These are phyloP conservation scores for Bombus pyrosoma DNA, from an alignment of 1,140 invertebrate species.

Conservation along the genomic window DNA sequence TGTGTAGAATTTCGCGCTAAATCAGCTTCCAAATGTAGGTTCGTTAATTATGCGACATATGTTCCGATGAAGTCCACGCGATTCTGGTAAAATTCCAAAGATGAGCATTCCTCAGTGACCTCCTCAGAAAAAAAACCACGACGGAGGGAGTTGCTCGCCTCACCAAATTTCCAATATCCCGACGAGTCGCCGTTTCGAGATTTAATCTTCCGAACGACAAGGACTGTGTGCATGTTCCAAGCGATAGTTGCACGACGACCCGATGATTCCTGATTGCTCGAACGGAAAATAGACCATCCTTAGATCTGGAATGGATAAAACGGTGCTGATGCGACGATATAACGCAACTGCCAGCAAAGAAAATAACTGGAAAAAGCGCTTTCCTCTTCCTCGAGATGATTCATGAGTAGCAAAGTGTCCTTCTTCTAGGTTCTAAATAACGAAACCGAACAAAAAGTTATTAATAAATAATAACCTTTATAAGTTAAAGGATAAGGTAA, in stretches of 20 bases:
- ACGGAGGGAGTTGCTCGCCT: too few species aligned
- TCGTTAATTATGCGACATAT: too few species aligned
- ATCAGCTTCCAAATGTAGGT: too few species aligned
- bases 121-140: neutral
- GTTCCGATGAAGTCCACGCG: neutral
- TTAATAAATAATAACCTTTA: too few species aligned
- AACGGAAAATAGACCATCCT: neutral
- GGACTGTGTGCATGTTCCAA: too few species aligned
- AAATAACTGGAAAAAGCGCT: neutral
- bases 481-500: neutral
- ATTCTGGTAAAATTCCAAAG: slow-evolving; percentile 16
- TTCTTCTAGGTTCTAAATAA: neutral
- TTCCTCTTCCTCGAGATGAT: neutral
- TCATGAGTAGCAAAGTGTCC: too few species aligned
- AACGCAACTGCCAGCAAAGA: neutral
- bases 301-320: neutral
- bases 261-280: neutral
- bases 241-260: too few species aligned
- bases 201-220: neutral
- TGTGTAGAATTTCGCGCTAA: neutral
- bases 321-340: neutral
- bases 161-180: neutral
- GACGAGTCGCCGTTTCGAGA: neutral
- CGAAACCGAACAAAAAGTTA: neutral
- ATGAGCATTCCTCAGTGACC: neutral